phyloP scores from a whole-genome alignment of 2,113 vertebrate species.

The Lonchura striata region DNA sequence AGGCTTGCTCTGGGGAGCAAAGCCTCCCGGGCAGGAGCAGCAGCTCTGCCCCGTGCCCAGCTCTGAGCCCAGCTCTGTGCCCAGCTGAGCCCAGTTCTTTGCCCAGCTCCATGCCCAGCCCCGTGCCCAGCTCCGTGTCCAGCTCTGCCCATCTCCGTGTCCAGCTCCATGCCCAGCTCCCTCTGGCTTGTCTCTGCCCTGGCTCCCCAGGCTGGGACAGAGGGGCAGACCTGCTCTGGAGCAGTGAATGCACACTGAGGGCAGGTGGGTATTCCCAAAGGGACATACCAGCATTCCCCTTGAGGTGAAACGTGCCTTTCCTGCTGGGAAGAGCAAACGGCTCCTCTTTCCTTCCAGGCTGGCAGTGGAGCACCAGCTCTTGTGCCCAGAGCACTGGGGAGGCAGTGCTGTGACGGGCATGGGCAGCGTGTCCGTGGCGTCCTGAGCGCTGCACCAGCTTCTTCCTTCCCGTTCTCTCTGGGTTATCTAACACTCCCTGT shows the following conservation, averaged over 20 bases:
- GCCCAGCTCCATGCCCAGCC: too few relatives aligned
- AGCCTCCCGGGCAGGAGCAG: background rate
- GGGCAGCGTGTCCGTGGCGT: background rate
- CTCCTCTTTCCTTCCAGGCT: background rate
- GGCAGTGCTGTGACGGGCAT: accelerated
- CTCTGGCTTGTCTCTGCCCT: background rate
- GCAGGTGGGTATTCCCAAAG: background rate
- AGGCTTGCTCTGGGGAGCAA: background rate
- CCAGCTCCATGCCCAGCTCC: background rate
- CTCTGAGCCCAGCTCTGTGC: too few relatives aligned
- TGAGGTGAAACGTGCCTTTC: background rate
- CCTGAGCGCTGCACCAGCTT: conserved; percentile 15
- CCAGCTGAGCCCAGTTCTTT: too few relatives aligned
- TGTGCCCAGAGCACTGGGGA: background rate
- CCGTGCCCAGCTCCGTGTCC: too few relatives aligned
- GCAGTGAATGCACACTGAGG: accelerated
- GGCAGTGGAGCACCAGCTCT: background rate
- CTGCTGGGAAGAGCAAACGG: background rate
- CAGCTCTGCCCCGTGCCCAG: too few relatives aligned
- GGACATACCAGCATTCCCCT: background rate
- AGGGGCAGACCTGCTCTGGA: background rate
- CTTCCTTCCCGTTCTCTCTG: background rate
- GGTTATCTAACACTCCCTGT: conserved; percentile 64
- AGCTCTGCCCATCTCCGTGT: background rate
- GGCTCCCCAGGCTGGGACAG: background rate